Percentiles rank a stretch among this genome's conserved stretches.
Conservation (phyloP, 2,888 invertebrate genomes). For the Notodonta ziczac region DNA sequence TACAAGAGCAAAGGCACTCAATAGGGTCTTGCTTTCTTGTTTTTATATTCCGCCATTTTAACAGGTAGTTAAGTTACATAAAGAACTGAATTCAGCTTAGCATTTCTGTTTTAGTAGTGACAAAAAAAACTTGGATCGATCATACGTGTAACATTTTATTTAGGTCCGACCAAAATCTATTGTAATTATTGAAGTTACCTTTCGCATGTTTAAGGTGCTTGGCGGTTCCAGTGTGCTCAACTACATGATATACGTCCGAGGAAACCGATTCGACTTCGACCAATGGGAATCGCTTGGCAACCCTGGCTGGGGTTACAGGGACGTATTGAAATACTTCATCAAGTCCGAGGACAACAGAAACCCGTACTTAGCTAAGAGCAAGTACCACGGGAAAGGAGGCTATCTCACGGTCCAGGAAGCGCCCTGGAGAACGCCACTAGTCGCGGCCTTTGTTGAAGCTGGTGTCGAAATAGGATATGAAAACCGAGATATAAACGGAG, state of each 20-base stretch:
- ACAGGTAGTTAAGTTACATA: too few species aligned
- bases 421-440: slow-evolving; percentile 93
- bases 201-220: slow-evolving; percentile 85
- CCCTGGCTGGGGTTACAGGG: slow-evolving; percentile 94
- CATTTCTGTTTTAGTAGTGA: too few species aligned
- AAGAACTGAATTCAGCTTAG: too few species aligned
- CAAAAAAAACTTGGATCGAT: too few species aligned
- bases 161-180: too few species aligned
- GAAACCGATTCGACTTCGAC: slow-evolving; percentile 93
- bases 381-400: slow-evolving; percentile 90
- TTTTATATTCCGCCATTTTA: neutral
- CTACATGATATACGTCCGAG: slow-evolving; percentile 96
- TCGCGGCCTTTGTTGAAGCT: slow-evolving; percentile 92
- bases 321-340: slow-evolving; percentile 94
- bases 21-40: neutral
- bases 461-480: slow-evolving; percentile 93
- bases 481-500: slow-evolving; percentile 93
- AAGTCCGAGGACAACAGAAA: slow-evolving; percentile 95
- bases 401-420: slow-evolving; percentile 92
- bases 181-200: neutral
- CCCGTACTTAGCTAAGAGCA: slow-evolving; percentile 89
- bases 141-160: too few species aligned
- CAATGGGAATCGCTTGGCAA: slow-evolving; percentile 95
- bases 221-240: slow-evolving; percentile 95
- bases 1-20: neutral